phyloP scores from a whole-genome alignment of 2,797 vertebrate genomes.

The Acrocephalus scirpaceus region DNA sequence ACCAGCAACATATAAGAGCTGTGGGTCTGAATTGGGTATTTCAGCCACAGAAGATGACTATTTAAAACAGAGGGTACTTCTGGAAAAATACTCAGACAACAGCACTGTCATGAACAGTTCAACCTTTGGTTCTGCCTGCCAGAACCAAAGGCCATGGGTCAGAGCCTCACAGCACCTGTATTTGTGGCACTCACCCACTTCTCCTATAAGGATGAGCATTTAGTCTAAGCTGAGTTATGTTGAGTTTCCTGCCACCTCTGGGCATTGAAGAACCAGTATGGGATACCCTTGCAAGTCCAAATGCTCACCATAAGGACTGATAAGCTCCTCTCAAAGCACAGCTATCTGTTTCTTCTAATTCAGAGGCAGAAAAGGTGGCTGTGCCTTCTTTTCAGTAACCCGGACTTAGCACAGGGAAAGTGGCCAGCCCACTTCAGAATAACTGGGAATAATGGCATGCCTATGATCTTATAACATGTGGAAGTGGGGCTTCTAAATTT shows the following conservation, averaged over 20 bases:
- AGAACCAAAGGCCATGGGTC: neutral
- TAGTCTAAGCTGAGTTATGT: neutral
- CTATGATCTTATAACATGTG: accelerated
- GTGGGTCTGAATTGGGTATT: neutral
- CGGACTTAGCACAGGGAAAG: neutral
- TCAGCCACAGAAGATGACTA: neutral
- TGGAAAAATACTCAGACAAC: neutral
- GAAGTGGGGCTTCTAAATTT: neutral
- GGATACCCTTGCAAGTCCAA: accelerated
- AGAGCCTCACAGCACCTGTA: neutral
- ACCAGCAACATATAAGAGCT: neutral
- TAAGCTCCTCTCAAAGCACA: neutral
- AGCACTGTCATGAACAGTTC: neutral
- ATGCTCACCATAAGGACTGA: neutral
- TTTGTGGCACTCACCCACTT: neutral
- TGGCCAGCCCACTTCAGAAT: neutral
- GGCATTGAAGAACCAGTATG: neutral
- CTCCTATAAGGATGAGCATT: neutral
- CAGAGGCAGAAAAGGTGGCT: neutral
- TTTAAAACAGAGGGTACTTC: neutral
- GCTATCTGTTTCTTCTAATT: neutral
- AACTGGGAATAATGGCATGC: neutral
- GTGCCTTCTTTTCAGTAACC: neutral
- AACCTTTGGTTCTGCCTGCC: neutral
- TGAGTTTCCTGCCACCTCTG: neutral